phyloP scores from a whole-genome alignment of 2,113 vertebrate species.

The Scolopax mira region DNA sequence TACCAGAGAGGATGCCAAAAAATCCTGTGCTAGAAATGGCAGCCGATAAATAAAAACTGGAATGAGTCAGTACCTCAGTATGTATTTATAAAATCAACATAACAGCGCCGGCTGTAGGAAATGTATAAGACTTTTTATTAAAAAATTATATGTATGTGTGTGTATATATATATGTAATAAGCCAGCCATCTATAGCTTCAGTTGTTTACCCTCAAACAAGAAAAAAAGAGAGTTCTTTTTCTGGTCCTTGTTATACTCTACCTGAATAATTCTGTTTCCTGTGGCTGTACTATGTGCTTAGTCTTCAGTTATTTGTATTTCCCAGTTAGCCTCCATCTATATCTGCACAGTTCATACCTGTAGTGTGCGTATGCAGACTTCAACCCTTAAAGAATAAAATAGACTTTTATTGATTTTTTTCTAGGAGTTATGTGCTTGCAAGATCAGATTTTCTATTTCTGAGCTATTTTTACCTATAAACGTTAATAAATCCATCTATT shows the following conservation, averaged over 20 bases:
- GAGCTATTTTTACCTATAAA: background rate
- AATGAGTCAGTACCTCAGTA: background rate
- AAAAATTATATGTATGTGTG: background rate
- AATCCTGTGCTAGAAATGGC: background rate
- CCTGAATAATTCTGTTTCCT: background rate
- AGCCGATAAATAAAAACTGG: background rate
- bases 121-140: background rate
- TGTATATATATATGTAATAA: background rate
- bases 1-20: background rate
- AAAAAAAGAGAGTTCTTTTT: conserved; percentile 4
- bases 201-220: background rate
- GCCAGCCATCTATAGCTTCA: background rate
- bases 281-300: background rate
- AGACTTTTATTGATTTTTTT: background rate
- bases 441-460: background rate
- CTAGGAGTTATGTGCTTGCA: background rate
- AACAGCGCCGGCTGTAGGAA: background rate
- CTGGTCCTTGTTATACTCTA: background rate
- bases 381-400: background rate
- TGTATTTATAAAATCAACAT: background rate
- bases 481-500: background rate
- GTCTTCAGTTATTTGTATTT: conserved; percentile 32
- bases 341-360: background rate
- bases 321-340: background rate
- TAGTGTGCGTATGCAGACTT: background rate